These are phyloP conservation scores for Epizoanthus scotinus DNA, from an alignment of 92 coral and sea anemone genomes.

Conservation along the genomic window DNA sequence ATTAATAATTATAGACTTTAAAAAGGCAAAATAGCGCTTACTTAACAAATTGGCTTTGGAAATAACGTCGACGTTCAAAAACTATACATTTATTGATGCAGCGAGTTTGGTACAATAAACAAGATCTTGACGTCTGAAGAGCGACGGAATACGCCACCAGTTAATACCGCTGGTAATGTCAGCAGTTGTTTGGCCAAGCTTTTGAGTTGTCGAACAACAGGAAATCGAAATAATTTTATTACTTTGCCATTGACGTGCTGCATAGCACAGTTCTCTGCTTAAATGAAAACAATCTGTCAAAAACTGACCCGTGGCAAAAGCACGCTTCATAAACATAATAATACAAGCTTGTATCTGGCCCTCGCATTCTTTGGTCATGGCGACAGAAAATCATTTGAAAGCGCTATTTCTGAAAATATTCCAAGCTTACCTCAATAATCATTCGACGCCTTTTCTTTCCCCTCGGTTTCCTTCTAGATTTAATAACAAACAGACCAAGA, in stretches of 20 bases:
- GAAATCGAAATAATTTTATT: conserved; percentile 22
- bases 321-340: not conserved
- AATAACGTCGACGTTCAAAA: not conserved
- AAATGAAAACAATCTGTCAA: conserved; percentile 33
- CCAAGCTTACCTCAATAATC: conserved; percentile 12
- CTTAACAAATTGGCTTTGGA: no score
- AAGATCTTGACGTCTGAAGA: not conserved
- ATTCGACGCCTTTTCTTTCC: conserved; percentile 39
- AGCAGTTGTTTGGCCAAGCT: conserved; percentile 4
- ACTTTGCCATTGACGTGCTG: not conserved
- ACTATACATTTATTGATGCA: not conserved
- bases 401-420: conserved; percentile 6
- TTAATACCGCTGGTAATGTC: not conserved
- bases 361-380: conserved; percentile 14
- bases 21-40: no score
- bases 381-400: conserved; percentile 5
- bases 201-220: not conserved
- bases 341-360: not conserved
- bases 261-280: conserved; percentile 2
- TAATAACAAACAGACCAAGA: conserved; percentile 34
- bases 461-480: conserved; percentile 35
- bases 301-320: conserved; percentile 36
- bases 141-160: not conserved
- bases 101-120: not conserved
- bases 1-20: no score